phyloP scores from a whole-genome alignment of 2,888 invertebrate species.

The Ophion ellenae region DNA sequence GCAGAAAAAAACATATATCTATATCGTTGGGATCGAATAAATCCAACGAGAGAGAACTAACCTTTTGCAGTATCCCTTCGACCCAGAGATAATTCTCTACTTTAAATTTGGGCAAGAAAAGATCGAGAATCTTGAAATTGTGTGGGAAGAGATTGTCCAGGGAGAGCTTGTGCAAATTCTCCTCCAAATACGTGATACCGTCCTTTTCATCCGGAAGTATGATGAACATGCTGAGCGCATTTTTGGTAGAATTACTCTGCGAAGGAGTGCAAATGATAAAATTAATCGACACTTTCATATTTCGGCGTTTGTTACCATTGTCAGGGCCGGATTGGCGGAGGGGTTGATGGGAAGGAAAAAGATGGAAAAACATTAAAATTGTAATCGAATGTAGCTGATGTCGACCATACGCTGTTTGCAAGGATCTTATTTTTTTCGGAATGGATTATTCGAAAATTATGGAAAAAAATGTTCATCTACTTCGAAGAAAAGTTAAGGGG shows the following conservation, averaged over 20 bases:
- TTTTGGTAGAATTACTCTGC: not conserved
- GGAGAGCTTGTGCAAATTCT: not conserved
- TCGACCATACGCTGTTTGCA: too few relatives aligned
- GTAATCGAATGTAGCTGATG: too few relatives aligned
- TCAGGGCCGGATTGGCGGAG: too few relatives aligned
- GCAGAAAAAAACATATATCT: too few relatives aligned
- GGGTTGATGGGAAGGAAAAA: too few relatives aligned
- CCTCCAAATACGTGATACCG: not conserved
- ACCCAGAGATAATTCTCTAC: not conserved
- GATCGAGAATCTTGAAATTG: not conserved
- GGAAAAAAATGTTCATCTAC: too few relatives aligned
- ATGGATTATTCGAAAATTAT: too few relatives aligned
- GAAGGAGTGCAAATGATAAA: not conserved
- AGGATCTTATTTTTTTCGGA: too few relatives aligned
- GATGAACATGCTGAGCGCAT: not conserved
- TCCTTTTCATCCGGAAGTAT: not conserved
- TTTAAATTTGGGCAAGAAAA: not conserved
- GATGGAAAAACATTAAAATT: too few relatives aligned
- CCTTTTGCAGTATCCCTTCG: not conserved
- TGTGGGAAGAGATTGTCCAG: not conserved
- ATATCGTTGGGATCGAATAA: too few relatives aligned
- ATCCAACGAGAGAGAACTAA: not conserved
- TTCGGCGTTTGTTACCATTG: too few relatives aligned
- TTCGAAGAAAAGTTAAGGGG: too few relatives aligned
- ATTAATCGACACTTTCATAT: not conserved